A percentile compares a stretch with the other conserved stretches of the same genome.
phyloP scores from a whole-genome alignment of 2,888 invertebrate genomes.

The Sceliomorpha sp. region DNA sequence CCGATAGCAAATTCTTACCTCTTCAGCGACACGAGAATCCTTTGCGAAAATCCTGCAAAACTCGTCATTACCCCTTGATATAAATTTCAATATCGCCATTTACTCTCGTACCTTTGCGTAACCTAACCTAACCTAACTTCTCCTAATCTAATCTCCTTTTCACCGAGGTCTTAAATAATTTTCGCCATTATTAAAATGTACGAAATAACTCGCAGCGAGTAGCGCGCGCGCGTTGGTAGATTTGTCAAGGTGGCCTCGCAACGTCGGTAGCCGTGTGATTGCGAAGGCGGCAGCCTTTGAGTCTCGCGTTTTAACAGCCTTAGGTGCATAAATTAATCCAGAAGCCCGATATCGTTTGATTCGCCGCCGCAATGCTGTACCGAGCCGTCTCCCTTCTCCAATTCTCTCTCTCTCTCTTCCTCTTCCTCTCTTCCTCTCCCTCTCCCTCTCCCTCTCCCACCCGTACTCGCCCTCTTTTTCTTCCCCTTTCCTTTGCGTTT shows the following conservation, averaged over 20 bases:
- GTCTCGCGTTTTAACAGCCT: slow-evolving; percentile 79
- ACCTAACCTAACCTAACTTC: too few relatives aligned
- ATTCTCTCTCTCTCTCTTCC: too few relatives aligned
- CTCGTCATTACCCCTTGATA: too few relatives aligned
- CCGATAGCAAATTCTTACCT: too few relatives aligned
- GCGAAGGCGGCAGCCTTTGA: slow-evolving; percentile 76
- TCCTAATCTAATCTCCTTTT: too few relatives aligned
- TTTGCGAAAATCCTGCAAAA: too few relatives aligned
- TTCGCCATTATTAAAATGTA: slow-evolving; percentile 32
- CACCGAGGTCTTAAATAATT: too few relatives aligned
- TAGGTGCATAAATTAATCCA: slow-evolving; percentile 79
- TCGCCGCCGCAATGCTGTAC: slow-evolving; percentile 68
- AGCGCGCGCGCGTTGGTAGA: slow-evolving; percentile 64
- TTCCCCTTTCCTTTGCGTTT: slow-evolving; percentile 46
- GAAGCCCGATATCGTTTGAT: slow-evolving; percentile 80
- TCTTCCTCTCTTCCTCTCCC: slow-evolving; percentile 55
- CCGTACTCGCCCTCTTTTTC: slow-evolving; percentile 41
- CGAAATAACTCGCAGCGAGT: slow-evolving; percentile 44
- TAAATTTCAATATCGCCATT: too few relatives aligned
- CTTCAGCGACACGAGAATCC: too few relatives aligned
- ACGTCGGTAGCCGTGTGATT: slow-evolving; percentile 72
- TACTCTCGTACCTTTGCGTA: too few relatives aligned
- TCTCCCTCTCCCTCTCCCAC: too few relatives aligned
- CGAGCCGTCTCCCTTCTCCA: slow-evolving; percentile 29
- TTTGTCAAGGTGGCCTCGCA: slow-evolving; percentile 70